Conservation (phyloP, 2,797 vertebrate species). For the Scyliorhinus canicula region DNA sequence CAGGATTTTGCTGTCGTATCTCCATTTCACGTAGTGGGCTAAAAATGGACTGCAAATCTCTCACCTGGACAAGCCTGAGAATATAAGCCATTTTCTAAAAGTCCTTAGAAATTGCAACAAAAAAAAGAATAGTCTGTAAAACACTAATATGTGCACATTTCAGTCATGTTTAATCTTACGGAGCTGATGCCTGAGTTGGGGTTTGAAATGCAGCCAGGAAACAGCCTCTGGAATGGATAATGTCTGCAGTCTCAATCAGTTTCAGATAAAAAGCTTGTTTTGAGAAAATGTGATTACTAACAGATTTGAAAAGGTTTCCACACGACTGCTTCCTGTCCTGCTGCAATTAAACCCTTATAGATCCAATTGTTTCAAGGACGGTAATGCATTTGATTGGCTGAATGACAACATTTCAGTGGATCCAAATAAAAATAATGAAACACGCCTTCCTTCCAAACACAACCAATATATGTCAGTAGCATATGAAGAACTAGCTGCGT, state of each 20-base stretch:
- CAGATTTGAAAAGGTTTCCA: conserved; percentile 18
- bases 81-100: neutral
- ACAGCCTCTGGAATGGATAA: neutral
- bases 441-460: neutral
- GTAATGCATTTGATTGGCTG: neutral
- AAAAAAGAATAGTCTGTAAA: neutral
- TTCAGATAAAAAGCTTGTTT: conserved; percentile 23
- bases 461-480: neutral
- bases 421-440: neutral
- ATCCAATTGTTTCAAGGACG: neutral
- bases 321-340: neutral
- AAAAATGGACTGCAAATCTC: neutral
- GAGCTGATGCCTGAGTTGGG: neutral
- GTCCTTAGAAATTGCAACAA: neutral
- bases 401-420: conserved; percentile 5
- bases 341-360: neutral
- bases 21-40: neutral
- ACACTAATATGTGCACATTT: neutral
- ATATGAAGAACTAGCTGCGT: neutral
- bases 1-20: neutral
- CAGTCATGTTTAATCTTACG: conserved; percentile 12
- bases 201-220: conserved; percentile 12
- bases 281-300: conserved; percentile 1
- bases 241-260: neutral
- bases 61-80: neutral